These are phyloP conservation scores for Helleia helle DNA, from an alignment of 2,888 invertebrate species.

Conservation along the genomic window DNA sequence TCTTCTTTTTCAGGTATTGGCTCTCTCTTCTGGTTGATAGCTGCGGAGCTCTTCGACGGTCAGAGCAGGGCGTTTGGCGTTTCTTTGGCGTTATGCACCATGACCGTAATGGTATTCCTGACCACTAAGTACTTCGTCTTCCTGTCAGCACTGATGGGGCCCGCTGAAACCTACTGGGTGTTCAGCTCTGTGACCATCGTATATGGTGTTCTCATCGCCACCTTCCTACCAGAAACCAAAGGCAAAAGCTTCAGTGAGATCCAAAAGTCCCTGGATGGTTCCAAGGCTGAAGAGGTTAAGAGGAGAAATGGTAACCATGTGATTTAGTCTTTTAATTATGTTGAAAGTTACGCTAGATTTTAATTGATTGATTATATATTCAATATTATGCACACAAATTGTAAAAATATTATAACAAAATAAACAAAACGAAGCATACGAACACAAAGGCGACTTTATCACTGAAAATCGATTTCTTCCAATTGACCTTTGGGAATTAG, in stretches of 20 bases:
- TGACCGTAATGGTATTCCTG: constrained; percentile 27
- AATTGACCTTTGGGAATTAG: too few species aligned
- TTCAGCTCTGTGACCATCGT: constrained; percentile 30
- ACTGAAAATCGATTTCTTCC: too few species aligned
- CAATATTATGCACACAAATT: too few species aligned
- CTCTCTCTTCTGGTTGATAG: constrained; percentile 37
- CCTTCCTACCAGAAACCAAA: constrained; percentile 49
- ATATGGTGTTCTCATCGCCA: constrained; percentile 27
- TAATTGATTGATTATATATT: too few species aligned
- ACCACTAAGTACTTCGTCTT: constrained; percentile 36
- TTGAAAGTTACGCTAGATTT: too few species aligned
- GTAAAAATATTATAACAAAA: too few species aligned
- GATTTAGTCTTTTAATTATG: too few species aligned
- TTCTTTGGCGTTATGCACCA: constrained; percentile 21
- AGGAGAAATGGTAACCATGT: too few species aligned
- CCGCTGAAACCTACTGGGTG: constrained; percentile 37
- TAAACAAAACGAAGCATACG: too few species aligned
- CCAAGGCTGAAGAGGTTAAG: too few species aligned
- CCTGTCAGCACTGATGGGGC: constrained; percentile 30
- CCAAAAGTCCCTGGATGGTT: constrained; percentile 34
- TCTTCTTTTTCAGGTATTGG: constrained; percentile 39
- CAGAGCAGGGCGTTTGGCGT: constrained; percentile 35
- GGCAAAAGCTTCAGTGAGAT: constrained; percentile 48
- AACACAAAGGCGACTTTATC: too few species aligned
- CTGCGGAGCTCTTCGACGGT: constrained; percentile 44